Base-by-base conservation (phyloP, 2,797 vertebrate genomes). In the Notolepis coatsorum region DNA sequence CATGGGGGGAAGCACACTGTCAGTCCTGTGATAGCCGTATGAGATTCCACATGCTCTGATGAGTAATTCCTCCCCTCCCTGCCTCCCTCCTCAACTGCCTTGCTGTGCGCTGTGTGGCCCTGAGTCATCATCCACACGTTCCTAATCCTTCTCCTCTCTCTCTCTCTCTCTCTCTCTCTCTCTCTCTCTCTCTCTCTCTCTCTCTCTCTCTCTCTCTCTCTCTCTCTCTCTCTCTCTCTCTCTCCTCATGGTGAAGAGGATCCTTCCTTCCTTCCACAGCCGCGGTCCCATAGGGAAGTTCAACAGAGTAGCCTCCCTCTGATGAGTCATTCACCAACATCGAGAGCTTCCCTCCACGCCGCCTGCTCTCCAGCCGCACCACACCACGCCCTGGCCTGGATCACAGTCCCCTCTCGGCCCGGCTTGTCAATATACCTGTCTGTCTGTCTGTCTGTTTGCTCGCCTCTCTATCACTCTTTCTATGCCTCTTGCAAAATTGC, bases 1-100 rank as follows among this genome's bases (percentile, higher is more conserved):
- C 79, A 52, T 68, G 73, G 70, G 87, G n/a, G 77, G 77, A 86
- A 82, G 76, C 78, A 82, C 73, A 37, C 79, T 76, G 90, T 88
- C 91, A 91, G 93, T 95, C 94, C 94, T 95, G 94, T 95, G 96
- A 96, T 94, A 95, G 91, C 92, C 85, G 88, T 93, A 93, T 93
- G 93, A 95, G 95, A 96, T 93, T 95, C 94, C 94, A 92, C 88
- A 87, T 91, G 93, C 92, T 91, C 89, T 91, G 86, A 92, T 96
- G 96, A 97, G 94, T 95, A 95, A 96, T 91, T 92, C 89, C 90
- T 91, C 92, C 94, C 93, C 91, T 90, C 89, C 31, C 56, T 27
- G 3, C 86, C 81, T 86, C 88, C 90, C 92, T 93, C 93, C 91
- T 68, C 81, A 28, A 1, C 91, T 79, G 91, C 92, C 91, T 93